These are phyloP conservation scores for Rotaria socialis DNA, from an alignment of 2,888 invertebrate species.

Conservation along the genomic window DNA sequence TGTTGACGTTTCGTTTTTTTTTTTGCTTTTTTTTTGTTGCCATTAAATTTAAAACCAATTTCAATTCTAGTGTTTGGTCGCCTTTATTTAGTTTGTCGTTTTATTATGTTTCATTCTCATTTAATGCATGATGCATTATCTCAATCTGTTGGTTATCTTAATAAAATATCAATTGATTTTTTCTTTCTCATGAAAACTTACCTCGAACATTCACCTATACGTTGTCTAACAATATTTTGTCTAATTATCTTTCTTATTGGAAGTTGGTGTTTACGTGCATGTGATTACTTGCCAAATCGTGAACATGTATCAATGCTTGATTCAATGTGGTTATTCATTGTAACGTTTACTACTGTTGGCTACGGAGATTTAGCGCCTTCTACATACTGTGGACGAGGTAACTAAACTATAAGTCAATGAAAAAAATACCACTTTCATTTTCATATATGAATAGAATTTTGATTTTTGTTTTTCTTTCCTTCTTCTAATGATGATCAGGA, in stretches of 20 bases:
- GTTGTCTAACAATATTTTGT: slow-evolving; percentile 51
- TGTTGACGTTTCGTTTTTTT: background rate
- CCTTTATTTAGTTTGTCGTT: slow-evolving; percentile 48
- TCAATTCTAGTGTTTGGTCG: background rate
- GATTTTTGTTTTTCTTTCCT: background rate
- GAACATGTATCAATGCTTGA: slow-evolving; percentile 55
- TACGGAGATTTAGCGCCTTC: slow-evolving; percentile 58
- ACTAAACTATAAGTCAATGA: background rate
- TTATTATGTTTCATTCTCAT: slow-evolving; percentile 56
- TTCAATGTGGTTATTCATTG: slow-evolving; percentile 58
- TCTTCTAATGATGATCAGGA: slow-evolving; percentile 43
- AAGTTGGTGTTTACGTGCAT: slow-evolving; percentile 55
- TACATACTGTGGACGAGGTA: slow-evolving; percentile 55
- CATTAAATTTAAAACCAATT: background rate
- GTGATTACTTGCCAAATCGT: slow-evolving; percentile 52
- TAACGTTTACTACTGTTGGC: slow-evolving; percentile 58
- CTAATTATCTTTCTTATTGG: slow-evolving; percentile 54
- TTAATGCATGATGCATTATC: slow-evolving; percentile 58
- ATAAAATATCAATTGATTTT: slow-evolving; percentile 92
- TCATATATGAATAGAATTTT: background rate
- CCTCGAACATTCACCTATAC: slow-evolving; percentile 57
- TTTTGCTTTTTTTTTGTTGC: background rate
- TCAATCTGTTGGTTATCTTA: slow-evolving; percentile 65
- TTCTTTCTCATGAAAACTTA: slow-evolving; percentile 61
- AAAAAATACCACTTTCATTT: background rate